Evolutionary conservation across 1,140 invertebrate genomes (phyloP), one percentile per base, ranked within the genome.

Genomic region (Drusus annulatus): DNA sequence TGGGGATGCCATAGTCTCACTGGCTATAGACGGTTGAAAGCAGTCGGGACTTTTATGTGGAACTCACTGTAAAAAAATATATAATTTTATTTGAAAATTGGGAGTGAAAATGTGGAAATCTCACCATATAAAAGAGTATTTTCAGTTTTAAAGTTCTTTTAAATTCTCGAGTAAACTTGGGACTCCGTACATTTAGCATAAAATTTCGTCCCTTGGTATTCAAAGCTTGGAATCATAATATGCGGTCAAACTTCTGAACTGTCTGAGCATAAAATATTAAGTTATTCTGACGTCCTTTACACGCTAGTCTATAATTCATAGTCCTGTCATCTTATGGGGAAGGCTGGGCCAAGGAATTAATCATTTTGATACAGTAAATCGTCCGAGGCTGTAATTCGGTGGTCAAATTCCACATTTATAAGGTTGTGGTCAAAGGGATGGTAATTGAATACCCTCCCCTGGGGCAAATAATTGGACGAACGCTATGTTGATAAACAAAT

Each of bases 281-380:
- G 62, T n/a, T 63, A 31, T 63, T 31, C 62, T 25, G 62, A 63
- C 62, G 25, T 28, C 62, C 62, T 13, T 15, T 23, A 31, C 13
- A 28, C 13, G 15, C 21, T 15, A 63, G 21, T 25, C 62, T 63
- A 63, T 63, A 63, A 25, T 25, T 63, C 25, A 60, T 63, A 1
- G 13, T 25, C 62, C 62, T 28, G 62, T 63, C 62, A 63, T 56
- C n/a, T 45, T 56, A 56, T 56, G 19, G 19, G 16, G 23, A 60
- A 60, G 56, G 56, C 25, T 63, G 21, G 21, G 25, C 21, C 25
- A 63, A 63, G 62, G 25, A 63, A 63, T 63, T 63, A 63, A 63
- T 63, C 62, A 63, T 63, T 63, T 63, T 63, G 62, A 63, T 63
- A 63, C 62, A 63, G 21, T 63, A 16, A 63, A 25, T 63, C 25